Base-by-base conservation (phyloP, 1,140 invertebrate species). In the honey bee (Apis mellifera) region DNA sequence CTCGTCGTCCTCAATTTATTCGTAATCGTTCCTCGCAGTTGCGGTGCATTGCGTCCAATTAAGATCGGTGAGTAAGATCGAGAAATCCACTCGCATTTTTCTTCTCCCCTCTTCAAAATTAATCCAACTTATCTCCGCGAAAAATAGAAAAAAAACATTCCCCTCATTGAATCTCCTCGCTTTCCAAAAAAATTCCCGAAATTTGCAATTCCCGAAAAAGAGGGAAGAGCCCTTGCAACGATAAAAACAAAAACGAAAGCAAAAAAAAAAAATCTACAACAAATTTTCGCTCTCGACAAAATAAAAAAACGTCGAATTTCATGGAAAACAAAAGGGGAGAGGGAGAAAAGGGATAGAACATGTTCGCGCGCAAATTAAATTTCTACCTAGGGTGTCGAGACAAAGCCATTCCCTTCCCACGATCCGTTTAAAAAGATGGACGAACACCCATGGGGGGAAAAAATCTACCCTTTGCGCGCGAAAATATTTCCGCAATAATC, bases 31-130 rank as follows among this genome's bases (percentile, higher is more conserved):
- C 77, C 83, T 7, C 8, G 9, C 21, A 78, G 0, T 59, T 21
- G 60, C 9, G 54, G 59, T 4, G 21, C 54, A 5, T 42, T 57
- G 17, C 32, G 59, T 17, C 9, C 19, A 13, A 76, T 86, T 19
- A 85, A 81, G 76, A 32, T 86, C 21, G 77, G 60, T 70, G 32
- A 86, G 83, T 65, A 15, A 13, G 5, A 42, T 42, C 17, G 9
- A 73, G 15, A 21, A 23, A 12, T 71, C 1, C 9, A 42, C 26
- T n/a, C n/a, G 9, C 21, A 9, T 13, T 62, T 23, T 62, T 15
- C 59, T 32, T 32, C 32, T 32, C 32, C 32, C 32, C 13, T 12
- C 52, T 13, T 1, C 15, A 13, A 54, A 2, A 54, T 54, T 54
- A 54, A 64, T 17, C 9, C 3, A 17, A 26, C 17, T 64, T 9